These are phyloP conservation scores for Elaeidobius kamerunicus DNA, from an alignment of 2,888 invertebrate species.

Conservation along the genomic window DNA sequence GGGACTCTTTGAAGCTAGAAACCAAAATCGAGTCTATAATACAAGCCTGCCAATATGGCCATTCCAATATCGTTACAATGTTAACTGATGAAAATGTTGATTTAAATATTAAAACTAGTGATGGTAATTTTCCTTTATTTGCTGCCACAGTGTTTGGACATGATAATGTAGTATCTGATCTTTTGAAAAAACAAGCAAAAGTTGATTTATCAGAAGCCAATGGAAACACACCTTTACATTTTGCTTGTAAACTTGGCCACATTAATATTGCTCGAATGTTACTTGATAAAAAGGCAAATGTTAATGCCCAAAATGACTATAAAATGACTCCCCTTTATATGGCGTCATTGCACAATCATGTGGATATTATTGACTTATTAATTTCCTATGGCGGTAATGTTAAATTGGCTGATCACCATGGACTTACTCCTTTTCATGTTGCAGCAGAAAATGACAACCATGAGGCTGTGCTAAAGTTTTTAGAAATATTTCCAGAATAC, in stretches of 20 bases:
- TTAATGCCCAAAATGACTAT: not conserved
- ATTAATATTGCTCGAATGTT: not conserved
- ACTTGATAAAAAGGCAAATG: not conserved
- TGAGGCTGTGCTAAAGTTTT: not conserved
- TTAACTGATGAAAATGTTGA: not conserved
- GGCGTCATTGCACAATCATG: not conserved
- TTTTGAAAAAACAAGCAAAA: not conserved
- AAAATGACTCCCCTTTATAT: not conserved
- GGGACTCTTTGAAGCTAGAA: too few relatives aligned
- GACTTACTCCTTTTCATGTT: not conserved
- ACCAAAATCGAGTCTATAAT: not conserved
- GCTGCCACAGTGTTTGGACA: not conserved
- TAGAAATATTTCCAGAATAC: not conserved
- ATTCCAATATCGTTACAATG: not conserved
- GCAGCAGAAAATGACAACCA: not conserved
- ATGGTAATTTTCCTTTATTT: not conserved
- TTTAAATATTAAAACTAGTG: not conserved
- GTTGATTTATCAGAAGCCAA: not conserved
- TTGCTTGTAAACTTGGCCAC: not conserved
- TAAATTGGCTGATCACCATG: not conserved
- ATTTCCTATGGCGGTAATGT: not conserved
- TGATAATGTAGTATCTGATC: not conserved
- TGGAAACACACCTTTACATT: not conserved
- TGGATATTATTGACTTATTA: not conserved
- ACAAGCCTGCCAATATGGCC: not conserved